These are phyloP conservation scores for Thalassophryne amazonica DNA, from an alignment of 2,797 vertebrate species.

Conservation along the genomic window DNA sequence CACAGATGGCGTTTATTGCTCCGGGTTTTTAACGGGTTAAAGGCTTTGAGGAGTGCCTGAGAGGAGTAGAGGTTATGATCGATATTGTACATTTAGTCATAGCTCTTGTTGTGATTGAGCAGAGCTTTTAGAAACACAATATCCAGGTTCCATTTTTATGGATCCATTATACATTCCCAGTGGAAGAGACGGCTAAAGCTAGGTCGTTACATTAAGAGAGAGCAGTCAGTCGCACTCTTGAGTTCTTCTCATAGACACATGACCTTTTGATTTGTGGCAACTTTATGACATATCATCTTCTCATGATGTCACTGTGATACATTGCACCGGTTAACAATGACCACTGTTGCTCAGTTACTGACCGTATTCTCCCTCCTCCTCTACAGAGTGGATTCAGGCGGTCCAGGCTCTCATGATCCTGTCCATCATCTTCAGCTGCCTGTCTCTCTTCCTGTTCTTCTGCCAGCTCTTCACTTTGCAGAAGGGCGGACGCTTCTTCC, in stretches of 20 bases:
- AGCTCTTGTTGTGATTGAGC: slow-evolving; percentile 12
- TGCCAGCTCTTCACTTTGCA: slow-evolving; percentile 98
- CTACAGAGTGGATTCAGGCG: slow-evolving; percentile 94
- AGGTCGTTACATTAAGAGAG: slow-evolving; percentile 5
- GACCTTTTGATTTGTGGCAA: slow-evolving; percentile 7
- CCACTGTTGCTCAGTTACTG: slow-evolving; percentile 16
- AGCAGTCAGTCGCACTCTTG: background rate
- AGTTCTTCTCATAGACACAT: background rate
- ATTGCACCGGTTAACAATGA: slow-evolving; percentile 15
- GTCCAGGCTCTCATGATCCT: slow-evolving; percentile 98
- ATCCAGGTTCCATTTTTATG: slow-evolving; percentile 41
- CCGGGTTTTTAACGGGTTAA: slow-evolving; percentile 61
- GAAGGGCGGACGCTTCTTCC: slow-evolving; percentile 94
- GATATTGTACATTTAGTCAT: slow-evolving; percentile 57
- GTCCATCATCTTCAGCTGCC: slow-evolving; percentile 93
- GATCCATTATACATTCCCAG: slow-evolving; percentile 66
- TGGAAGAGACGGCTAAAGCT: slow-evolving; percentile 33
- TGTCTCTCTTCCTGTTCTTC: slow-evolving; percentile 95
- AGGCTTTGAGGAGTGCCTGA: slow-evolving; percentile 36
- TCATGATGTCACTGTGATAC: slow-evolving; percentile 2
- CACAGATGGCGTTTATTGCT: slow-evolving; percentile 19
- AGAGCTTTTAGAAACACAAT: slow-evolving; percentile 73
- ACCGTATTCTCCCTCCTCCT: background rate
- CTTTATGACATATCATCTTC: background rate
- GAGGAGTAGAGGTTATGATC: slow-evolving; percentile 44